phyloP scores from a whole-genome alignment of 1,140 invertebrate genomes.

The Sitobion miscanthi region DNA sequence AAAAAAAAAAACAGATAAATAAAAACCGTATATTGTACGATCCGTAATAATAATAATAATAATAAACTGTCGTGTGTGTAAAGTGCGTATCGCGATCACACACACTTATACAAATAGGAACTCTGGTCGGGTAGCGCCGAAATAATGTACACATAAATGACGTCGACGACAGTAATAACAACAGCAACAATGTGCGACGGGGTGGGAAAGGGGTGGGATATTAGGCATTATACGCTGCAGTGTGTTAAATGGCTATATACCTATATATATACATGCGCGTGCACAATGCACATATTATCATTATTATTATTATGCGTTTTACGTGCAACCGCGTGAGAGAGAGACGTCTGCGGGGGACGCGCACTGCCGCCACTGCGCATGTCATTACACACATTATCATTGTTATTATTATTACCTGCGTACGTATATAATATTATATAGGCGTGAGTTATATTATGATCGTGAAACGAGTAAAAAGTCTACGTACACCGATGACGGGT shows the following conservation, averaged over 20 bases:
- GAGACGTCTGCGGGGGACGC: no score
- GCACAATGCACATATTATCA: neutral
- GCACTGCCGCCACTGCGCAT: neutral
- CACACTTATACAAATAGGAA: slow-evolving; percentile 22
- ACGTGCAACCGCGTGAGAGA: neutral
- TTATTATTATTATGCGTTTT: neutral
- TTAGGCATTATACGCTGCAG: neutral
- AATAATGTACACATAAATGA: slow-evolving; percentile 12
- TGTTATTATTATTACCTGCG: neutral
- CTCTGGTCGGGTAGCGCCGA: slow-evolving; percentile 47
- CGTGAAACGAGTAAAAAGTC: neutral
- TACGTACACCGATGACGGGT: neutral
- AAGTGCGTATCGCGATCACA: slow-evolving; percentile 44
- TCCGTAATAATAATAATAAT: neutral
- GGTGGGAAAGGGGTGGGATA: neutral
- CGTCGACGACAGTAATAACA: slow-evolving; percentile 11
- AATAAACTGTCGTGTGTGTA: slow-evolving; percentile 42
- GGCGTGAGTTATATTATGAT: no score
- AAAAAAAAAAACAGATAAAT: slow-evolving; percentile 19
- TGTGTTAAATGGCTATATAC: neutral
- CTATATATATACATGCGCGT: no score
- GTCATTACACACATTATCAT: no score
- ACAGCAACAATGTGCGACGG: neutral
- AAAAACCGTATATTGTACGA: slow-evolving; percentile 22
- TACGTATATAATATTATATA: neutral